phyloP scores from a whole-genome alignment of 2,888 invertebrate species.

The Dolichopus griseipennis region DNA sequence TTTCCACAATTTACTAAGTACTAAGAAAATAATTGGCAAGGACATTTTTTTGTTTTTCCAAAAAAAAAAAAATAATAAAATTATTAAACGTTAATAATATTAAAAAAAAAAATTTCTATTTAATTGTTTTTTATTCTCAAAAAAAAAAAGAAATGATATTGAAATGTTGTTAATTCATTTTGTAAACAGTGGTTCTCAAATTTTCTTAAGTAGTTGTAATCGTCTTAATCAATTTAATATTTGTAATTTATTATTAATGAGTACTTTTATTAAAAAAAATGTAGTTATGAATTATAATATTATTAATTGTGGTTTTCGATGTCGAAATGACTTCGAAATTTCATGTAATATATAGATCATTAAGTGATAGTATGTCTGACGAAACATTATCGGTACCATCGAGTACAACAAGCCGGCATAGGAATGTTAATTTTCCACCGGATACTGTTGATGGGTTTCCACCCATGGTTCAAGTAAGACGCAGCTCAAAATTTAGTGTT shows the following conservation, averaged over 20 bases:
- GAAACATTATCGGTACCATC: conserved; percentile 41
- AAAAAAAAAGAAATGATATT: neutral
- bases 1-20: too few relatives aligned
- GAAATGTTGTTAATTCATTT: neutral
- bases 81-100: neutral
- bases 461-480: conserved; percentile 33
- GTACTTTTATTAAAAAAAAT: too few relatives aligned
- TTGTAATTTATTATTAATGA: neutral
- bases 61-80: neutral
- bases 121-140: neutral
- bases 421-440: conserved; percentile 42
- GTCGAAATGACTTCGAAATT: conserved; percentile 43
- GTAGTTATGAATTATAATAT: neutral
- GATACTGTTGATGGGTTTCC: conserved; percentile 31
- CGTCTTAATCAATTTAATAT: neutral
- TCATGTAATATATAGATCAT: conserved; percentile 42
- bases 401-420: conserved; percentile 30
- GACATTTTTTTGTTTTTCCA: too few relatives aligned
- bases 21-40: neutral
- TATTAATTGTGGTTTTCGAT: neutral
- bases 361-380: conserved; percentile 41
- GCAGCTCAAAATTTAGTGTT: conserved; percentile 37
- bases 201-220: neutral
- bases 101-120: neutral
- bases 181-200: conserved; percentile 2